A percentile compares a stretch with the other conserved stretches of the same genome.
These are phyloP conservation scores for Baccha elongata DNA, from an alignment of 2,888 invertebrate genomes.

Conservation along the genomic window DNA sequence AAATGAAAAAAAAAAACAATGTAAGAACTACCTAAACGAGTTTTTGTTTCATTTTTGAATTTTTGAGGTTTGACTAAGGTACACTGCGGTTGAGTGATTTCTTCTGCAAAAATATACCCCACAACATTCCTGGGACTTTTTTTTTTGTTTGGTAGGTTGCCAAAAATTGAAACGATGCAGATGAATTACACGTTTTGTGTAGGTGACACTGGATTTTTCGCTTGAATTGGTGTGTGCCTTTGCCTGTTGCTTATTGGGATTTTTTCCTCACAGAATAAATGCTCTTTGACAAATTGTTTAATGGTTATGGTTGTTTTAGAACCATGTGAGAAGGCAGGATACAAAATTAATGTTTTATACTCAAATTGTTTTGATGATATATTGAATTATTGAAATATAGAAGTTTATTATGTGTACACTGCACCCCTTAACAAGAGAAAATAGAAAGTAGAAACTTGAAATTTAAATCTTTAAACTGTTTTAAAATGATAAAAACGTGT, in stretches of 20 bases:
- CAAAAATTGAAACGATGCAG: constrained; percentile 39
- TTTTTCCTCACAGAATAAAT: constrained; percentile 10
- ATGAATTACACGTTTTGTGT: constrained; percentile 52
- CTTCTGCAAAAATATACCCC: constrained; percentile 16
- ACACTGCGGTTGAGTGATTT: constrained; percentile 44
- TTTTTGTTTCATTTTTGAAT: constrained; percentile 22
- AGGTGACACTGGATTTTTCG: constrained; percentile 54
- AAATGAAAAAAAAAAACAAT: not conserved
- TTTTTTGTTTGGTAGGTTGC: not conserved
- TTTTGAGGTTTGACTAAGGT: constrained; percentile 8
- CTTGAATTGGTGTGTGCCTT: constrained; percentile 19
- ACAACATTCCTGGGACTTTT: not conserved
- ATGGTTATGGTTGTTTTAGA: not conserved
- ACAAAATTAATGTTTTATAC: too few relatives aligned
- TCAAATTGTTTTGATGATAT: too few relatives aligned
- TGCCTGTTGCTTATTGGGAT: constrained; percentile 61
- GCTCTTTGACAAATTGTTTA: constrained; percentile 43
- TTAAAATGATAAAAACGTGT: too few relatives aligned
- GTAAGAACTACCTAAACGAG: constrained; percentile 27
- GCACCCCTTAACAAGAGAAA: too few relatives aligned
- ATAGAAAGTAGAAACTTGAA: too few relatives aligned
- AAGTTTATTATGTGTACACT: too few relatives aligned
- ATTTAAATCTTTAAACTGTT: too few relatives aligned
- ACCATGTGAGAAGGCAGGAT: too few relatives aligned
- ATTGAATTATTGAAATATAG: too few relatives aligned